Evolutionary conservation across 2,113 vertebrate genomes (phyloP).

Genomic region (Brevimyrus niger): DNA sequence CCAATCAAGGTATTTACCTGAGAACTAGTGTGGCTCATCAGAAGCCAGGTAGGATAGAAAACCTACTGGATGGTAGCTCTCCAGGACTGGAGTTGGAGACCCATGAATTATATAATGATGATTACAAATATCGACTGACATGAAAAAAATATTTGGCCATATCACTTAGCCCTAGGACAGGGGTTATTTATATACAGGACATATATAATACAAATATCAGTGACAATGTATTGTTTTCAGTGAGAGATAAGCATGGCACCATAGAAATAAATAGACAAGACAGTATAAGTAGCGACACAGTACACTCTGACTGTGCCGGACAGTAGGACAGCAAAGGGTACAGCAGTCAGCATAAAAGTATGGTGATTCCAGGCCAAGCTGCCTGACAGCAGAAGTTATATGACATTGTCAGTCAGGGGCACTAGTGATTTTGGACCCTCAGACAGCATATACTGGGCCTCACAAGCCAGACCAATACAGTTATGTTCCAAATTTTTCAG

Average conservation of each 20-base stretch:
- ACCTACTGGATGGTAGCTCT: too few relatives aligned
- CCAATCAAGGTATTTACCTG: too few relatives aligned
- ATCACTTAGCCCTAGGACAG: not conserved
- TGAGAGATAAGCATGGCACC: not conserved
- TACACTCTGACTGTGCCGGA: not conserved
- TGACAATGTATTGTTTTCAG: not conserved
- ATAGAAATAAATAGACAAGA: not conserved
- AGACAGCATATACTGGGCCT: not conserved
- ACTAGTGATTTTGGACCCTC: not conserved
- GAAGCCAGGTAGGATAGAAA: too few relatives aligned
- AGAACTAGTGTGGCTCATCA: too few relatives aligned
- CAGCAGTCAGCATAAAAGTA: not conserved
- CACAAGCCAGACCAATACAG: not conserved
- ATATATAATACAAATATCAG: not conserved
- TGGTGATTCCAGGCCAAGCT: not conserved
- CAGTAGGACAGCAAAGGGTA: not conserved
- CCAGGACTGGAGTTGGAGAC: too few relatives aligned
- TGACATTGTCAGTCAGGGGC: not conserved
- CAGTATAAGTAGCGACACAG: not conserved
- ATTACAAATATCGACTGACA: not conserved
- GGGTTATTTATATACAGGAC: not conserved
- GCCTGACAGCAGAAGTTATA: not conserved
- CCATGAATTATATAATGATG: not conserved
- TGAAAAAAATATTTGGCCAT: not conserved
- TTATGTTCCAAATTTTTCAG: not conserved